Base-by-base conservation (phyloP, 2,888 invertebrate species). In the Neoascia interrupta region DNA sequence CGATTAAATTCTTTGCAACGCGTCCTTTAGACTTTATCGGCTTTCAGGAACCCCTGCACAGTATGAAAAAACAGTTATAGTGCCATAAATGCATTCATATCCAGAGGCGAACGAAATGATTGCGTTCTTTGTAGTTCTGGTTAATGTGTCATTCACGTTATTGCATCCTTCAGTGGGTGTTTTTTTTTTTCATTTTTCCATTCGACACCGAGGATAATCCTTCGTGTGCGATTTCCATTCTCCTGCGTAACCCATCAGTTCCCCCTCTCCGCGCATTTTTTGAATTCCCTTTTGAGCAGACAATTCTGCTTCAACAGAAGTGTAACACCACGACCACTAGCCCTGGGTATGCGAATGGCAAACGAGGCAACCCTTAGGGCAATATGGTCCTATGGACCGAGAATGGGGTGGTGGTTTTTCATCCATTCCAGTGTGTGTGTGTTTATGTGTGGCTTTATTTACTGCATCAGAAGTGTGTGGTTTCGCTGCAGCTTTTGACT, bases 221-320 rank as follows among this genome's bases (percentile, higher is more conserved):
- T 28, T 16, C 11, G n/a, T n/a, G 34, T 47, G 47, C 54, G 21
- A 66, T 47, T 43, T 5, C 37, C 21, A 23, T 31, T 23, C 34
- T 39, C 68, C 54, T 68, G 58, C 53, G 45, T 26, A 39, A 10
- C 5, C 51, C 54, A 45, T 49, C 58, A 60, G 49, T 41, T 45
- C 11, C 28, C 26, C 54, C 45, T 28, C 18, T 41, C 58, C 66
- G 58, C 51, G 58, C 60, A 66, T 60, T 68, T 37, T 56, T 74
- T 74, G 54, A 74, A 74, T 69, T 74, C 54, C 51, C 54, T 69
- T 74, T 41, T 54, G 60, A 61, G n/a, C n/a, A n/a, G n/a, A 60
- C 54, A 61, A 68, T 68, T 23, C 34, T 11, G 11, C 45, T 51
- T 21, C 10, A 36, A 15, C 16, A 31, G 21, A n/a, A n/a, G 28